Evolutionary conservation across 2,113 vertebrate genomes (phyloP).

Genomic region (Epinephelus cyanopodus): DNA sequence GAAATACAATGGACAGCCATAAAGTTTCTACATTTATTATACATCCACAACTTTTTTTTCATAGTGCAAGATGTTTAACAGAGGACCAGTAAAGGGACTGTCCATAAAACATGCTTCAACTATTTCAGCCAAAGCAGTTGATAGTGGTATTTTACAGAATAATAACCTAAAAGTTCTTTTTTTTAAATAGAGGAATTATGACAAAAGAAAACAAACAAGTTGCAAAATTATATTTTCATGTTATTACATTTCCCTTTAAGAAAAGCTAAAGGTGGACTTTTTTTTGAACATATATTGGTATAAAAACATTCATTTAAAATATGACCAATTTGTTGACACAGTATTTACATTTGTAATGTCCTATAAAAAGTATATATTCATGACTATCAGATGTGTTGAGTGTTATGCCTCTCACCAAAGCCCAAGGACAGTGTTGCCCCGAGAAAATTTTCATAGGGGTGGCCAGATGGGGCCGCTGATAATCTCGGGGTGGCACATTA

Average conservation of each 20-base stretch:
- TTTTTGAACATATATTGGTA: background rate
- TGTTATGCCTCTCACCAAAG: too few species aligned
- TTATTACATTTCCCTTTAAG: background rate
- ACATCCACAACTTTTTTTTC: background rate
- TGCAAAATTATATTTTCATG: background rate
- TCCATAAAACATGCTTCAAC: background rate
- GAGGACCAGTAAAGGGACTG: slow-evolving; percentile 8
- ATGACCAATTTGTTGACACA: background rate
- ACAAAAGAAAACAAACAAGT: background rate
- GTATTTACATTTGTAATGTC: background rate
- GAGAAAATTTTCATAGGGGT: too few species aligned
- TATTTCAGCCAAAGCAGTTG: background rate
- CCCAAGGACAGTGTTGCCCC: too few species aligned
- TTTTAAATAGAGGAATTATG: background rate
- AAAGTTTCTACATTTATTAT: slow-evolving; percentile 12
- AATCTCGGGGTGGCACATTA: too few species aligned
- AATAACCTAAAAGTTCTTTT: background rate
- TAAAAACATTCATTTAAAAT: background rate
- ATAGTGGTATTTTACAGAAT: background rate
- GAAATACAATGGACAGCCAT: slow-evolving; percentile 11
- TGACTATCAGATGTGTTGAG: too few species aligned
- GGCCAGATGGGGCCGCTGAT: too few species aligned
- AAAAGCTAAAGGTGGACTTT: background rate
- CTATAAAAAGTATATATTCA: background rate
- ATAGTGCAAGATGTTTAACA: background rate